Percentiles rank a stretch among this genome's conserved stretches.
These are phyloP conservation scores for Dendrolimus pini DNA, from an alignment of 2,888 invertebrate species.

Conservation along the genomic window DNA sequence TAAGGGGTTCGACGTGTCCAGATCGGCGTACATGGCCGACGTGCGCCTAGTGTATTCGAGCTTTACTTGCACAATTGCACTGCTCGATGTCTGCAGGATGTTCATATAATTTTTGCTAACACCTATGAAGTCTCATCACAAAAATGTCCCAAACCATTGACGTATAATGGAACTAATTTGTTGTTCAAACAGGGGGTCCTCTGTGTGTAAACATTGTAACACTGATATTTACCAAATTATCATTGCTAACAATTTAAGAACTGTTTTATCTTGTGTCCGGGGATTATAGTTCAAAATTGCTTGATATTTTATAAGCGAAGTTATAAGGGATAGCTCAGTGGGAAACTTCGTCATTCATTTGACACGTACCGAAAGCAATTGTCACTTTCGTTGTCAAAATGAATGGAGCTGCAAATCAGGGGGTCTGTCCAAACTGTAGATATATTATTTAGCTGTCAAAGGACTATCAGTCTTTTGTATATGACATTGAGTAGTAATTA, in stretches of 20 bases:
- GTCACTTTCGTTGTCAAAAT: constrained; percentile 31
- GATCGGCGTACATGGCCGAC: too few relatives aligned
- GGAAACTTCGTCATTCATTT: constrained; percentile 57
- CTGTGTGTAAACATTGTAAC: constrained; percentile 54
- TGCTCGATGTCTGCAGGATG: too few relatives aligned
- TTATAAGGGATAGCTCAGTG: constrained; percentile 7
- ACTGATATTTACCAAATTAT: constrained; percentile 20
- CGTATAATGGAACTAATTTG: constrained; percentile 74
- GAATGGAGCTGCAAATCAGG: neutral
- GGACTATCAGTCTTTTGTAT: too few relatives aligned
- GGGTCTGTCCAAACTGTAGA: constrained; percentile 18
- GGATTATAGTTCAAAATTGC: constrained; percentile 18
- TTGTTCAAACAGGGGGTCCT: constrained; percentile 70
- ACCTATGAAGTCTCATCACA: too few relatives aligned
- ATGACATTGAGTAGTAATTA: too few relatives aligned
- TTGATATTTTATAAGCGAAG: constrained; percentile 1
- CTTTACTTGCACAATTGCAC: too few relatives aligned
- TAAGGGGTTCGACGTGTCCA: too few relatives aligned
- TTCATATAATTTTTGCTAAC: too few relatives aligned
- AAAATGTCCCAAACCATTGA: constrained; percentile 29
- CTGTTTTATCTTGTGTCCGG: constrained; percentile 1
- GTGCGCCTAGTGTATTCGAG: too few relatives aligned
- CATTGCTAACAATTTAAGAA: neutral
- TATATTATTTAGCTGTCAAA: too few relatives aligned
- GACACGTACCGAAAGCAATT: constrained; percentile 61